phyloP scores from a whole-genome alignment of 2,113 vertebrate species.

The Corythaeola cristata region DNA sequence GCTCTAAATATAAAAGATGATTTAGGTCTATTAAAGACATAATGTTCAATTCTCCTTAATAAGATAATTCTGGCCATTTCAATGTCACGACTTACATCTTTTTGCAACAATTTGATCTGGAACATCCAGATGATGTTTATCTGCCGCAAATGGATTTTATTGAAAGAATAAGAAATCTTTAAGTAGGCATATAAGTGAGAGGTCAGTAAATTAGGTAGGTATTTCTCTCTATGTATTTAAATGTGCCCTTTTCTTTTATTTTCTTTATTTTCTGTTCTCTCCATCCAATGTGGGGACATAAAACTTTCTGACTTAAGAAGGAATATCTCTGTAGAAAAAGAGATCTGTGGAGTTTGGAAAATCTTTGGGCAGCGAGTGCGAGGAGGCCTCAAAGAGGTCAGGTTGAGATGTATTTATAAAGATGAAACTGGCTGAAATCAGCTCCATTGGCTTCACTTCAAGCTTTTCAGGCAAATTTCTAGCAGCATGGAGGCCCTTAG shows the following conservation, averaged over 20 bases:
- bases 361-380: not conserved
- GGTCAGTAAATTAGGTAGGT: not conserved
- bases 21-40: not conserved
- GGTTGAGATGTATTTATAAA: conserved; percentile 23
- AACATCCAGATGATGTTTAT: not conserved
- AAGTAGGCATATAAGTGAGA: not conserved
- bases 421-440: conserved; percentile 36
- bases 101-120: not conserved
- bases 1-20: not conserved
- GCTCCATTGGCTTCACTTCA: conserved; percentile 22
- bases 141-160: not conserved
- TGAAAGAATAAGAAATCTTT: not conserved
- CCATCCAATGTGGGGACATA: not conserved
- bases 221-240: not conserved
- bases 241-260: not conserved
- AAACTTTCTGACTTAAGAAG: not conserved
- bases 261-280: not conserved
- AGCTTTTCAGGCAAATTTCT: conserved; percentile 24
- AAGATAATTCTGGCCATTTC: not conserved
- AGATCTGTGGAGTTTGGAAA: not conserved
- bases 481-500: not conserved
- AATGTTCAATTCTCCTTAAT: not conserved
- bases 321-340: not conserved
- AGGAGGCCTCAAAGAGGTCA: not conserved
- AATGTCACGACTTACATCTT: not conserved